A percentile compares a stretch with the other conserved stretches of the same genome.
These are phyloP conservation scores for Prostheceraeus crozeri DNA, from an alignment of 2,888 invertebrate genomes.

Conservation along the genomic window DNA sequence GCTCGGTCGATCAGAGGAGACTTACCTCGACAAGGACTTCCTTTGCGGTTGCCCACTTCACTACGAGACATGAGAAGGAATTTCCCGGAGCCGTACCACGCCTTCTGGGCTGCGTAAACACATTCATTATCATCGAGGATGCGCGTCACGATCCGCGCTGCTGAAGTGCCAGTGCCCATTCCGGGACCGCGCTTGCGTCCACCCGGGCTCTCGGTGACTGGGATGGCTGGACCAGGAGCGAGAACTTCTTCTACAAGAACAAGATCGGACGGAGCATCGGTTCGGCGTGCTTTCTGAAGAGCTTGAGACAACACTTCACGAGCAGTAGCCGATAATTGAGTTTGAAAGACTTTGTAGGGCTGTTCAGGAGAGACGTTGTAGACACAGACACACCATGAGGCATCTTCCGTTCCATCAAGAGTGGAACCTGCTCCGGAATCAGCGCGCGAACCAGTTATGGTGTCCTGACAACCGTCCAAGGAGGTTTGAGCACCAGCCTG, in stretches of 20 bases:
- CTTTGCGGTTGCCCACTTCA: no score
- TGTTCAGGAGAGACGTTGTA: conserved; percentile 89
- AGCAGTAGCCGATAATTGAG: conserved; percentile 68
- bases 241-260: conserved; percentile 78
- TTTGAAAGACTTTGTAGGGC: conserved; percentile 80
- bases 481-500: no score
- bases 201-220: conserved; percentile 62
- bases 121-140: conserved; percentile 57
- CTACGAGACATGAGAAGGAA: no score
- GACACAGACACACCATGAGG: no score
- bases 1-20: no score
- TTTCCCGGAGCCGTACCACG: conserved; percentile 29
- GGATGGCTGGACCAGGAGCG: conserved; percentile 70
- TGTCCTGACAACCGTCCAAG: no score
- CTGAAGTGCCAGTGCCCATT: no score
- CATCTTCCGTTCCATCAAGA: no score
- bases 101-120: conserved; percentile 26
- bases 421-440: no score
- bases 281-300: conserved; percentile 21
- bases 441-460: no score
- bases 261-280: conserved; percentile 54
- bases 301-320: conserved; percentile 70
- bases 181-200: conserved; percentile 59
- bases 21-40: no score
- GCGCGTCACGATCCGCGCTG: conserved; percentile 60